These are phyloP conservation scores for Lutjanus argentimaculatus DNA, from an alignment of 2,797 vertebrate genomes.

Conservation along the genomic window DNA sequence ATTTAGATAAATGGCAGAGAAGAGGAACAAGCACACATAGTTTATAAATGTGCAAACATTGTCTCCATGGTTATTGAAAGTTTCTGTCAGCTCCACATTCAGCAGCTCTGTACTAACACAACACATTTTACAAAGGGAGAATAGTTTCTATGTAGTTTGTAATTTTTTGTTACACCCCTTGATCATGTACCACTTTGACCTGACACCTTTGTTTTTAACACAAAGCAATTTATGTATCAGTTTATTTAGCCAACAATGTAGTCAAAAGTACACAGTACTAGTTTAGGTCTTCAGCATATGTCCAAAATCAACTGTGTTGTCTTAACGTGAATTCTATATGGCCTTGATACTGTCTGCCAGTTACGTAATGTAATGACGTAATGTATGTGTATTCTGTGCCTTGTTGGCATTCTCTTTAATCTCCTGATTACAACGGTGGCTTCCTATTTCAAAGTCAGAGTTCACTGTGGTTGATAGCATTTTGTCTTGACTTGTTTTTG, in stretches of 20 bases:
- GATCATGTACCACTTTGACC: background rate
- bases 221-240: background rate
- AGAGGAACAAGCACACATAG: background rate
- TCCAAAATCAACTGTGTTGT: background rate
- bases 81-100: slow-evolving; percentile 10
- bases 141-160: background rate
- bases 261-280: background rate
- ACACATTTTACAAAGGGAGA: background rate
- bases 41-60: slow-evolving; percentile 14
- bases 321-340: background rate
- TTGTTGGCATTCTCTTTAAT: slow-evolving; percentile 43
- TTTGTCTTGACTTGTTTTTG: slow-evolving; percentile 18
- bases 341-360: slow-evolving; percentile 7
- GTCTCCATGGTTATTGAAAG: background rate
- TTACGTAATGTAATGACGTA: slow-evolving; percentile 41
- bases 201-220: background rate
- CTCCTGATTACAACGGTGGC: slow-evolving; percentile 28
- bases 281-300: background rate
- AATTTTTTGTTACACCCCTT: background rate
- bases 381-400: slow-evolving; percentile 7
- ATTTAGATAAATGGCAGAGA: background rate
- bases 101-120: background rate
- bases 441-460: slow-evolving; percentile 29
- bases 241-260: background rate
- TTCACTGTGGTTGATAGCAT: slow-evolving; percentile 19